Percentiles rank a stretch among this genome's conserved stretches.
Evolutionary conservation across 2,797 vertebrate genomes (phyloP).

Genomic region (Champsocephalus gunnari): DNA sequence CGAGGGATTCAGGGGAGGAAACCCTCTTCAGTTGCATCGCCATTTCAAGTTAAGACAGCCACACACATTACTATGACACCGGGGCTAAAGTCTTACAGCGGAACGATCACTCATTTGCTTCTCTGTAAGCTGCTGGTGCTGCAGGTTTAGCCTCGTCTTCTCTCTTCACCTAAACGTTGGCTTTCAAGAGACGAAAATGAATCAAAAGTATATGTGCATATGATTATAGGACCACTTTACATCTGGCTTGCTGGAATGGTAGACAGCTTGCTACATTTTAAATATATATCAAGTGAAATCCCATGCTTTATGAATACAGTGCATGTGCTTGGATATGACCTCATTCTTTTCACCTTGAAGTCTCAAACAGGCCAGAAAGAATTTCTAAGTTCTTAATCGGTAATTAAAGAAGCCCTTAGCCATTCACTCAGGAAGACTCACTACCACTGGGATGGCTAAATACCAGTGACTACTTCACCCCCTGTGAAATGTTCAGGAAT

Average conservation of each 20-base stretch:
- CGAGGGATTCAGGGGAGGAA: constrained; percentile 62
- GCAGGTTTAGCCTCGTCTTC: constrained; percentile 51
- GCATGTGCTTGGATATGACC: constrained; percentile 27
- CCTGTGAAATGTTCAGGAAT: constrained; percentile 71
- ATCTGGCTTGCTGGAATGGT: constrained; percentile 12
- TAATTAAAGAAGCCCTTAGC: constrained; percentile 54
- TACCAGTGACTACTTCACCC: constrained; percentile 59
- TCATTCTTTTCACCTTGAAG: constrained; percentile 25
- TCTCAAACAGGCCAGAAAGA: constrained; percentile 38
- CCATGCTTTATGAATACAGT: not conserved
- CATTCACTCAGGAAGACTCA: constrained; percentile 54
- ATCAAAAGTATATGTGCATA: constrained; percentile 10
- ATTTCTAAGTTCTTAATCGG: constrained; percentile 40
- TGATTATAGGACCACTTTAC: constrained; percentile 9
- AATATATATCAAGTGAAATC: constrained; percentile 10
- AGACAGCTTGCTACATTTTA: constrained; percentile 12
- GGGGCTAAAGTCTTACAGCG: constrained; percentile 44
- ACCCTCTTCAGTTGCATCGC: constrained; percentile 63
- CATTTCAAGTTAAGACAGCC: constrained; percentile 74
- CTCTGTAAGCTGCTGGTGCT: constrained; percentile 53
- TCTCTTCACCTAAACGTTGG: constrained; percentile 44
- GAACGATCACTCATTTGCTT: constrained; percentile 51
- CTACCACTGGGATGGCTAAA: constrained; percentile 62
- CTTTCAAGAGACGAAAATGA: constrained; percentile 24
- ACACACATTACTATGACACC: constrained; percentile 48